A percentile compares a stretch with the other conserved stretches of the same genome.
phyloP scores from a whole-genome alignment of 2,113 vertebrate species.

The Capricornis sumatraensis region DNA sequence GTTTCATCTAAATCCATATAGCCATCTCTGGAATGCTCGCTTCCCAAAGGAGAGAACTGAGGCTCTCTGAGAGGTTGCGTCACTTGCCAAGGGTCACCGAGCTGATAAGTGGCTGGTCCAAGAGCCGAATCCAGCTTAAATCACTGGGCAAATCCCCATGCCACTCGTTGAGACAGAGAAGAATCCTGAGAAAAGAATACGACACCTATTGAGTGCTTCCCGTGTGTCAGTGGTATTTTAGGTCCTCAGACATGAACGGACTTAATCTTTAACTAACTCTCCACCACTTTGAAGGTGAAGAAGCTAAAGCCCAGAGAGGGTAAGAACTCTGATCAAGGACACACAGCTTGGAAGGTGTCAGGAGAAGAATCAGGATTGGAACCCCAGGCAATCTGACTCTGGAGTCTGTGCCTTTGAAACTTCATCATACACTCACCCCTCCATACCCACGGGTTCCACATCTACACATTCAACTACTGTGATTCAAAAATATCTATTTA shows the following conservation, averaged over 20 bases:
- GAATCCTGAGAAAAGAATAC: background rate
- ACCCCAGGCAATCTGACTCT: background rate
- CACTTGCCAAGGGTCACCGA: background rate
- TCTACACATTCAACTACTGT: background rate
- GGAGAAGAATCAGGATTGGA: background rate
- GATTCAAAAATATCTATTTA: background rate
- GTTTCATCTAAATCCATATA: background rate
- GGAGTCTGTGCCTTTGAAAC: background rate
- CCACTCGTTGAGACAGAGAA: background rate
- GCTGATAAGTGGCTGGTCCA: background rate
- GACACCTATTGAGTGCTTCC: background rate
- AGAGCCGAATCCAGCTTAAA: background rate
- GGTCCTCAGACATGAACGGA: background rate
- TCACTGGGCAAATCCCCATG: background rate
- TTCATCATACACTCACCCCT: background rate
- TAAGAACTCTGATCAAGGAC: background rate
- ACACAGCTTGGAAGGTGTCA: background rate
- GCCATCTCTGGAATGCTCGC: background rate
- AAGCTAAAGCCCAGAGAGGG: background rate
- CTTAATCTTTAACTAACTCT: background rate
- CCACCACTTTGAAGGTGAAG: background rate
- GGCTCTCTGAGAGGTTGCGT: background rate
- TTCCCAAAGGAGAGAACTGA: background rate
- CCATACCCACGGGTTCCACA: background rate
- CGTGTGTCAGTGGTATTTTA: background rate